These are phyloP conservation scores for Corticium candelabrum DNA, from an alignment of 37 sponge, comb jelly and placozoan species.

Conservation along the genomic window DNA sequence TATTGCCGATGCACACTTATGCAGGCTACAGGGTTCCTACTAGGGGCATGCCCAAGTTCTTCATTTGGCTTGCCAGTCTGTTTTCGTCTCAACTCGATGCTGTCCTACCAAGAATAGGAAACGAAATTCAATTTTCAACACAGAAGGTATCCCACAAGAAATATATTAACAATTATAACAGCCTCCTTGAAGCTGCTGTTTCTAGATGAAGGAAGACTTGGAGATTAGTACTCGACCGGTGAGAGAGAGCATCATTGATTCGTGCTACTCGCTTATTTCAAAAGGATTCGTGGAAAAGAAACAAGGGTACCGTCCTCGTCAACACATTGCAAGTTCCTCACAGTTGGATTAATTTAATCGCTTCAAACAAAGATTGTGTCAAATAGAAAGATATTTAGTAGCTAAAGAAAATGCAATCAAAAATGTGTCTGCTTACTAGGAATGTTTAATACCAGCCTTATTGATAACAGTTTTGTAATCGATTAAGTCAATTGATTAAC, in stretches of 20 bases:
- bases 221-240: slow-evolving; percentile 44
- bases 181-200: neutral
- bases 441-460: too few species aligned
- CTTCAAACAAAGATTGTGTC: too few species aligned
- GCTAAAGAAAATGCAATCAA: too few species aligned
- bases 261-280: slow-evolving; percentile 65
- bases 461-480: too few species aligned
- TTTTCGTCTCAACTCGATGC: neutral
- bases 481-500: too few species aligned
- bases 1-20: too few species aligned
- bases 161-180: neutral
- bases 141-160: slow-evolving; percentile 2
- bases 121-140: slow-evolving; percentile 19
- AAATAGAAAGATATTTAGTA: too few species aligned
- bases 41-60: neutral
- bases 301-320: too few species aligned
- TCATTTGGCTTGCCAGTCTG: neutral
- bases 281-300: slow-evolving; percentile 45
- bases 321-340: too few species aligned
- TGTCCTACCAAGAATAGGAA: slow-evolving; percentile 11
- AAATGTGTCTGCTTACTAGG: too few species aligned
- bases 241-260: slow-evolving; percentile 57
- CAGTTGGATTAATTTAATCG: too few species aligned
- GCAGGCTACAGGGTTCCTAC: neutral
- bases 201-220: slow-evolving; percentile 41